phyloP scores from a whole-genome alignment of 2,797 vertebrate genomes.

The Pseudochirops corinnae region DNA sequence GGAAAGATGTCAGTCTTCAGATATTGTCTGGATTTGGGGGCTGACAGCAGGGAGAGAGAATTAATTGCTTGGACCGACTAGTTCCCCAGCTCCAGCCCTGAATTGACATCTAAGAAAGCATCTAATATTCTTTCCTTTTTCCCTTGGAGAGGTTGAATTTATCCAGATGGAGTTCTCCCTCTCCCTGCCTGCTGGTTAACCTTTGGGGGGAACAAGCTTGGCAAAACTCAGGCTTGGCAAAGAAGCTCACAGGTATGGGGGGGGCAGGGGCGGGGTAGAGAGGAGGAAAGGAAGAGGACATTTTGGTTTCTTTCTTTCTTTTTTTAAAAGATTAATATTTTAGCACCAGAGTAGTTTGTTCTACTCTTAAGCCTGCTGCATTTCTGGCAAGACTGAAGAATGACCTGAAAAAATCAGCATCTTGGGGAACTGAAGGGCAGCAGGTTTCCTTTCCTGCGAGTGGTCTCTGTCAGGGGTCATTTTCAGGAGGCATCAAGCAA shows the following conservation, averaged over 20 bases:
- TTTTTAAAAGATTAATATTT: slow-evolving; percentile 69
- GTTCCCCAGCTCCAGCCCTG: slow-evolving; percentile 51
- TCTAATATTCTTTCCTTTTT: slow-evolving; percentile 29
- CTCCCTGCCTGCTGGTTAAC: not conserved
- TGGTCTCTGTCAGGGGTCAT: slow-evolving; percentile 73
- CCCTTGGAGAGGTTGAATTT: slow-evolving; percentile 59
- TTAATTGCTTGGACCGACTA: slow-evolving; percentile 52
- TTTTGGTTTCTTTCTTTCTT: not conserved
- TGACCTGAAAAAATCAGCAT: slow-evolving; percentile 75
- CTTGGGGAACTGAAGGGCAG: slow-evolving; percentile 71
- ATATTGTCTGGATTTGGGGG: not conserved
- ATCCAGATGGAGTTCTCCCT: slow-evolving; percentile 35
- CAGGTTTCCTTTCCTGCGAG: slow-evolving; percentile 68
- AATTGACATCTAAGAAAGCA: slow-evolving; percentile 58
- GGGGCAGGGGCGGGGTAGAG: not conserved
- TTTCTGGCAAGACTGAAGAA: slow-evolving; percentile 63
- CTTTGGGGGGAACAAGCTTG: not conserved
- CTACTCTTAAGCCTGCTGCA: slow-evolving; percentile 43
- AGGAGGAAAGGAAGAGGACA: not conserved
- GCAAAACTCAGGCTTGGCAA: not conserved
- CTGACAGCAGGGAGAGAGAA: slow-evolving; percentile 7
- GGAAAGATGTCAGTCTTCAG: slow-evolving; percentile 3
- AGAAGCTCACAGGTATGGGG: slow-evolving; percentile 9
- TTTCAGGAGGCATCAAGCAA: slow-evolving; percentile 72
- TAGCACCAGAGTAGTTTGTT: slow-evolving; percentile 56